Evolutionary conservation across 1,140 invertebrate genomes (phyloP), one percentile per base, ranked within the genome.

Genomic region (Luehdorfia chinensis): DNA sequence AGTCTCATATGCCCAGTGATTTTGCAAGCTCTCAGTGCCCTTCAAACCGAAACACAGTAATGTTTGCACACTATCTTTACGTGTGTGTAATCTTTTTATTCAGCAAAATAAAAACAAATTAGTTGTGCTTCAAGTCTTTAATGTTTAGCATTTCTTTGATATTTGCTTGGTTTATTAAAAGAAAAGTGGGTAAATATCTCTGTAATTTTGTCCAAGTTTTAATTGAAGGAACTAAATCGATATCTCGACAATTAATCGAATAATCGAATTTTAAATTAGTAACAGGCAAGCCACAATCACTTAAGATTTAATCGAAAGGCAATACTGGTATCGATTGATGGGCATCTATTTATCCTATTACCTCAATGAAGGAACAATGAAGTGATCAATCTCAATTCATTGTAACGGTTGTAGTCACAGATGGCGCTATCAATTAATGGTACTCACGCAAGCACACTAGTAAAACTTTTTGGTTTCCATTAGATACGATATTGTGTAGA

Each of bases 341-440:
- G 33, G 16, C 14, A 34, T 4, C 33, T 34, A 34, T 34, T 34
- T 34, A 34, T 19, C 16, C 33, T 19, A 34, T 34, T 34, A 34
- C 33, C 33, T 9, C 33, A 34, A 34, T 34, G 33, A 34, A 34
- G 33, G n/a, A 15, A 34, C 33, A 34, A 34, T 34, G 33, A 34
- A 34, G 33, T 15, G 33, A 34, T 34, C 33, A 34, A 34, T 34
- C 33, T 34, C 16, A 16, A 34, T 34, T 34, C 18, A 15, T 18
- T 15, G 15, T 15, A 18, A 11, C 16, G 18, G 8, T 16, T 34
- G 18, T n/a, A n/a, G n/a, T 34, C 33, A 34, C 33, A 34, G 33
- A 34, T 34, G 33, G 33, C 33, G 16, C 9, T 34, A 15, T 9
- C 18, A 19, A 32, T 14, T 32, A 8, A 8, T n/a, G n/a, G n/a